A percentile compares a stretch with the other conserved stretches of the same genome.
phyloP scores from a whole-genome alignment of 2,113 vertebrate genomes.

The Perca schrenkii region DNA sequence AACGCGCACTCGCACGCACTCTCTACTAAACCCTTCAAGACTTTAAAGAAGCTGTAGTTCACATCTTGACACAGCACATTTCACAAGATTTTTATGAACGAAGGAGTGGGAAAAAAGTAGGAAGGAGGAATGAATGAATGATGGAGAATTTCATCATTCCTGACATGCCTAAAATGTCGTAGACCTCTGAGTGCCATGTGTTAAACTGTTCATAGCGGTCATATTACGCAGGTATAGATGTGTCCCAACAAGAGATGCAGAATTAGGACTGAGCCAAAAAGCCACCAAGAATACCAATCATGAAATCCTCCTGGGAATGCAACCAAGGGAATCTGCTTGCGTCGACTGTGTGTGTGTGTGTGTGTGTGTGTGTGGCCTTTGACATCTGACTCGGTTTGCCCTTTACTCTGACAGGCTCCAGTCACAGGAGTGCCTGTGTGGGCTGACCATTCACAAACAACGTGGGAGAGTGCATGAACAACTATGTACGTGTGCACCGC shows the following conservation, averaged over 20 bases:
- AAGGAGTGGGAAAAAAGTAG: slow-evolving; percentile 38
- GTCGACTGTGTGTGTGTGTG: slow-evolving; percentile 27
- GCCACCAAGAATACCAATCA: slow-evolving; percentile 27
- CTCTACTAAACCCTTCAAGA: neutral
- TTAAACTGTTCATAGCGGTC: neutral
- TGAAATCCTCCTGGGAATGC: slow-evolving; percentile 42
- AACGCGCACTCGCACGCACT: neutral
- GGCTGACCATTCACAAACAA: slow-evolving; percentile 68
- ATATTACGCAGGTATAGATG: neutral
- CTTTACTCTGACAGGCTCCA: slow-evolving; percentile 46
- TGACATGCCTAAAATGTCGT: neutral
- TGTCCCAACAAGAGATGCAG: neutral
- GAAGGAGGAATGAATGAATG: slow-evolving; percentile 30
- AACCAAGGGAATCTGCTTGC: slow-evolving; percentile 44
- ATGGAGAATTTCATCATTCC: slow-evolving; percentile 17
- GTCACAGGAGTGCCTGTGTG: slow-evolving; percentile 58
- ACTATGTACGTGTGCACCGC: slow-evolving; percentile 21
- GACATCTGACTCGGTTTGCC: slow-evolving; percentile 62
- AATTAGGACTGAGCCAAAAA: slow-evolving; percentile 19
- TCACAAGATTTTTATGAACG: slow-evolving; percentile 21
- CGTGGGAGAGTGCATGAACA: slow-evolving; percentile 30
- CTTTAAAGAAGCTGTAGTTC: neutral
- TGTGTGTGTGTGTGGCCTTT: slow-evolving; percentile 56
- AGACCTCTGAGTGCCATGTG: slow-evolving; percentile 23
- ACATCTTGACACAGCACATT: slow-evolving; percentile 26